Base-by-base conservation (phyloP, 1,140 invertebrate genomes). In the Apis cerana region DNA sequence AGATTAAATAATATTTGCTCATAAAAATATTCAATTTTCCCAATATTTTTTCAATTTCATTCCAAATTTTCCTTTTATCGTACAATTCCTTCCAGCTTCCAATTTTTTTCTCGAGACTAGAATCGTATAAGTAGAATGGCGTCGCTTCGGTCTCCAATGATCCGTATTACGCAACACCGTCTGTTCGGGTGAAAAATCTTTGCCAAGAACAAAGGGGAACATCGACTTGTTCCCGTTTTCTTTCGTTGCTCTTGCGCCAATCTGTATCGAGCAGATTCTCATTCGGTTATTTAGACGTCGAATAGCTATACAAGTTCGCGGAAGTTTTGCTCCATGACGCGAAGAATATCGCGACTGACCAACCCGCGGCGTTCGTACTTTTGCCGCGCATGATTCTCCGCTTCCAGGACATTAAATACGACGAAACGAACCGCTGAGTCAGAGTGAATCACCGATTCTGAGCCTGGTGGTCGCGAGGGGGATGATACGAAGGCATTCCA, bases 371-470 rank as follows among this genome's bases (percentile, higher is more conserved):
- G 79, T 15, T 19, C n/a, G 19, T 50, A 19, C 23, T 54, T 74
- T 23, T 17, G 17, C n/a, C 75, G n/a, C 43, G 67, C 79, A 15
- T 62, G 50, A 74, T 52, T 74, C 59, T 9, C 62, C 52, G 79
- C 71, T 75, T 75, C 71, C 79, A 81, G 71, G 62, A 67, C 79
- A 75, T 81, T 75, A 62, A 81, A 75, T 81, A 75, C 71, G 61
- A 59, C 79, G 78, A 80, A 72, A 64, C 78, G 71, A 75, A 75
- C 56, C 71, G 79, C 79, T 75, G 79, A 80, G 33, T 80, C 79
- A 80, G 61, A 50, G n/a, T 70, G 70, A 80, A 80, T 80, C 79
- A 65, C n/a, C 19, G 52, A 33, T 54, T 12, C 27, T 17, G n/a
- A 19, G 56, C 23, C 17, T 13, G n/a, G 67, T 3, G 2, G 17